A percentile compares a stretch with the other conserved stretches of the same genome.
These are phyloP conservation scores for Fulmarus glacialis DNA, from an alignment of 2,113 vertebrate genomes.

Conservation along the genomic window DNA sequence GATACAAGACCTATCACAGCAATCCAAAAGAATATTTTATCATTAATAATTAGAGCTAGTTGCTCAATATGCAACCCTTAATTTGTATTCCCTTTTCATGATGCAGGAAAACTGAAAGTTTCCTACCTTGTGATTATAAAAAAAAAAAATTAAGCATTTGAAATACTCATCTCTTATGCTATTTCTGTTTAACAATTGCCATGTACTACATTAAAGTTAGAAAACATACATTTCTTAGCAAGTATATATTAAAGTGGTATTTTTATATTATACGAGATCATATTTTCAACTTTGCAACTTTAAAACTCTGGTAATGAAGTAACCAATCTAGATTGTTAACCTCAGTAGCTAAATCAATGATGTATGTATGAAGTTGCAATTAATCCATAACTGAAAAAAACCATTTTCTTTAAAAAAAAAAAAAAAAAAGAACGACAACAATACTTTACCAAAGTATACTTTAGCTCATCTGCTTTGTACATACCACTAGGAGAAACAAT, in stretches of 20 bases:
- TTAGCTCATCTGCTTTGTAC: constrained; percentile 37
- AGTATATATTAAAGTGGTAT: not conserved
- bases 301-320: not conserved
- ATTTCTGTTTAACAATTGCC: not conserved
- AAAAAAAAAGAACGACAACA: accelerated
- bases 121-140: not conserved
- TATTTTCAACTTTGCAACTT: not conserved
- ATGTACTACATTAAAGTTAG: not conserved
- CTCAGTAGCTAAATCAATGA: not conserved
- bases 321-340: not conserved
- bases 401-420: not conserved
- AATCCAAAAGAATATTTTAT: not conserved
- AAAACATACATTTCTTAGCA: not conserved
- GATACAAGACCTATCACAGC: not conserved
- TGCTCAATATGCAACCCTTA: not conserved
- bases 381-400: not conserved
- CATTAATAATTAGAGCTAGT: not conserved
- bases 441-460: not conserved
- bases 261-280: not conserved
- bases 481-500: constrained; percentile 94
- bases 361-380: not conserved
- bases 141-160: not conserved
- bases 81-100: not conserved
- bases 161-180: not conserved
- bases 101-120: not conserved